A percentile compares a stretch with the other conserved stretches of the same genome.
Evolutionary conservation across 2,797 vertebrate genomes (phyloP).

Genomic region (Podarcis lilfordi): DNA sequence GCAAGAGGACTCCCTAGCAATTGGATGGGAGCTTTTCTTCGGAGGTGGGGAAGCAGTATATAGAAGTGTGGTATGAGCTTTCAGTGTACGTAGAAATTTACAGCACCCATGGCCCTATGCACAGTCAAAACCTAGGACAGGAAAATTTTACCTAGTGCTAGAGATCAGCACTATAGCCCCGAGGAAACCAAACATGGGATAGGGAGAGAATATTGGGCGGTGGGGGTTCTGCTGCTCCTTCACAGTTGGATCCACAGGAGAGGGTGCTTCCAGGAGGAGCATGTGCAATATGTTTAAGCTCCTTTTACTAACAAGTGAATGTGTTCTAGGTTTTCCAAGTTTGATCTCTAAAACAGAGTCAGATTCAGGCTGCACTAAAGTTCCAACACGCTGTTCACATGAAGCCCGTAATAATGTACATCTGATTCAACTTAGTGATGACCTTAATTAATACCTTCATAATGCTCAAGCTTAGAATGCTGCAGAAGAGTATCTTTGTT

Average conservation of each 20-base stretch:
- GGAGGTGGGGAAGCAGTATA: no score
- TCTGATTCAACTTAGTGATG: background rate
- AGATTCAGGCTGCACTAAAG: background rate
- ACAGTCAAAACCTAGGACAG: background rate
- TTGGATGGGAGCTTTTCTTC: no score
- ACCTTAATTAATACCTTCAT: background rate
- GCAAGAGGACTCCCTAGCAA: background rate
- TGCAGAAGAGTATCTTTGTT: background rate
- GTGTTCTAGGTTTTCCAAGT: background rate
- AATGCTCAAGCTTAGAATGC: background rate
- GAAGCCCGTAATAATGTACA: background rate
- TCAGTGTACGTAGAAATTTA: background rate
- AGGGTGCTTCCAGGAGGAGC: background rate
- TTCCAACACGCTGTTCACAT: background rate
- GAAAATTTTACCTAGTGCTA: background rate
- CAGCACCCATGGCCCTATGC: background rate
- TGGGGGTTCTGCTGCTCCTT: background rate
- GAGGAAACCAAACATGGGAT: background rate
- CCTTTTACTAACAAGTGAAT: background rate
- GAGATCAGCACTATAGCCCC: background rate
- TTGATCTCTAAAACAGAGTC: no score
- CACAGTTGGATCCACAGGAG: background rate
- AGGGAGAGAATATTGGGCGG: background rate
- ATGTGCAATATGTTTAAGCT: background rate
- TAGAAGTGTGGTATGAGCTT: background rate